Evolutionary conservation across 2,797 vertebrate species (phyloP).

Genomic region (Melanotaenia nigrans): DNA sequence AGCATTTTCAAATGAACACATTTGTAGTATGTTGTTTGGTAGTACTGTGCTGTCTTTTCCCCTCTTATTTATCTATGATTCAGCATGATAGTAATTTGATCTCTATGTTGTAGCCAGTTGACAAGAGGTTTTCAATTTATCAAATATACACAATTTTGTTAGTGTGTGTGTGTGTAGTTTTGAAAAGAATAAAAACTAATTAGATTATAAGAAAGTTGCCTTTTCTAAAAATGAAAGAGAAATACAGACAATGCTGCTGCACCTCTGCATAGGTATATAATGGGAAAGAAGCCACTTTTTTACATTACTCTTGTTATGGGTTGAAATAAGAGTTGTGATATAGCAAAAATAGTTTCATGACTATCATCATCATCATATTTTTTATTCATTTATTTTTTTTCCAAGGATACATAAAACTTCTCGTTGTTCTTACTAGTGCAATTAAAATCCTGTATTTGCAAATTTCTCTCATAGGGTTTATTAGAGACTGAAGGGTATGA

Average conservation of each 20-base stretch:
- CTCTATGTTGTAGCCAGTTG: conserved; percentile 33
- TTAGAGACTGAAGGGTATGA: conserved; percentile 88
- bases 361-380: conserved; percentile 59
- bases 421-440: conserved; percentile 75
- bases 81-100: conserved; percentile 43
- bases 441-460: conserved; percentile 81
- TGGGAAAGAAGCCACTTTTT: conserved; percentile 22
- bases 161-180: conserved; percentile 20
- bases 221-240: conserved; percentile 12
- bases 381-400: conserved; percentile 34
- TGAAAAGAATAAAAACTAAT: conserved; percentile 4
- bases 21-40: conserved; percentile 34
- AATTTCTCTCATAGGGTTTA: conserved; percentile 86
- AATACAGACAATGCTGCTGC: conserved; percentile 21
- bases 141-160: conserved; percentile 19
- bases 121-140: conserved; percentile 12
- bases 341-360: conserved; percentile 53
- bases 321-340: conserved; percentile 33
- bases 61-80: conserved; percentile 32
- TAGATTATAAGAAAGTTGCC: conserved; percentile 9
- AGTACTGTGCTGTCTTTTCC: conserved; percentile 42
- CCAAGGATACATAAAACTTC: conserved; percentile 67
- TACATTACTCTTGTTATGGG: conserved; percentile 31
- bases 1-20: conserved; percentile 44
- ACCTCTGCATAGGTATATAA: conserved; percentile 27